Evolutionary conservation across 1,140 invertebrate species (phyloP).

Genomic region (Aphelenchoides avenae): DNA sequence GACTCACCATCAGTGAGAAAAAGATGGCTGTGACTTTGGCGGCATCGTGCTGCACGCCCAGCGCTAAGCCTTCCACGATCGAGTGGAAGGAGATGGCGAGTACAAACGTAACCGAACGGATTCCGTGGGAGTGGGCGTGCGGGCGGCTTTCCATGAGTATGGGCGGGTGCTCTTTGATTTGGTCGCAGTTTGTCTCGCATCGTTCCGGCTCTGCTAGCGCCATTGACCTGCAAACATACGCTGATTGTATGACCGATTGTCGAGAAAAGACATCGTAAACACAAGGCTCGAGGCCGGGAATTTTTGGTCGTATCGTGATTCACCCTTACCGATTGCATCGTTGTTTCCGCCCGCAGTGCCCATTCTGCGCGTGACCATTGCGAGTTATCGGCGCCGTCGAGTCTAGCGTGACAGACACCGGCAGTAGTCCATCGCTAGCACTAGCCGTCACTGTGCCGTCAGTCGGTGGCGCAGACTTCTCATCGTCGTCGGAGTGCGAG

Average conservation of each 20-base stretch:
- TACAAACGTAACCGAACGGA: conserved; percentile 69
- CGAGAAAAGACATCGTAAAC: background rate
- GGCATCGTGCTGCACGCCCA: conserved; percentile 68
- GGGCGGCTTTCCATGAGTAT: conserved; percentile 52
- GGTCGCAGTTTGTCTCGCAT: conserved; percentile 51
- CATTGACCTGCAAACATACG: conserved; percentile 62
- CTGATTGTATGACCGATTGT: no score
- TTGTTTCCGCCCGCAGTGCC: no score
- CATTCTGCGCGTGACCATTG: no score
- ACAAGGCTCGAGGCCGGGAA: background rate
- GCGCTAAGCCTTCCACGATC: conserved; percentile 80
- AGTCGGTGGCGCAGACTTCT: no score
- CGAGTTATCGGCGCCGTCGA: no score
- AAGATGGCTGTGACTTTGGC: conserved; percentile 74
- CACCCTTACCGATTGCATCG: background rate
- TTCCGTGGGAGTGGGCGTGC: conserved; percentile 67
- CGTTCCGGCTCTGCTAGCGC: conserved; percentile 57
- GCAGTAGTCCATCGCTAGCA: no score
- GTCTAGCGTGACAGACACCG: no score
- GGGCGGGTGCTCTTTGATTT: conserved; percentile 49
- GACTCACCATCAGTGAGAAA: conserved; percentile 74
- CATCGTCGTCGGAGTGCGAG: no score
- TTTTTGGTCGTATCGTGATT: background rate
- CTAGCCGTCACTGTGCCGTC: no score
- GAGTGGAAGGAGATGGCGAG: conserved; percentile 82